These are phyloP conservation scores for Martes martes DNA, from an alignment of 2,113 vertebrate species.

Conservation along the genomic window DNA sequence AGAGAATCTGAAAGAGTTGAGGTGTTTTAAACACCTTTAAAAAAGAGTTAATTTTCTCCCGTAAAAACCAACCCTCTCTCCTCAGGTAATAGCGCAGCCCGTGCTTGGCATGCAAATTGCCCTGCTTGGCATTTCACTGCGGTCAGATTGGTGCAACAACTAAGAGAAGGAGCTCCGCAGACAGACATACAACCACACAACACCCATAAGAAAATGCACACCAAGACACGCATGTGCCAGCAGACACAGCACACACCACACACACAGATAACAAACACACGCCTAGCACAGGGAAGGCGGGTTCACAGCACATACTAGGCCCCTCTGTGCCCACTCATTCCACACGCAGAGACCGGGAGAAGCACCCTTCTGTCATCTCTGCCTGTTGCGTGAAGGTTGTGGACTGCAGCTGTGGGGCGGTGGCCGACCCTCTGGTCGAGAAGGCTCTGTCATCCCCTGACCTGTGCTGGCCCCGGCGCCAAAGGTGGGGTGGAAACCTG, in stretches of 20 bases:
- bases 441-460: not conserved
- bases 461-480: fast-evolving
- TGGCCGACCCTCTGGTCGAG: not conserved
- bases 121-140: not conserved
- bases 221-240: not conserved
- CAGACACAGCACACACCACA: not conserved
- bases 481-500: fast-evolving
- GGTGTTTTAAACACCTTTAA: conserved; percentile 35
- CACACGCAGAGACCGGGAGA: fast-evolving
- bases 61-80: conserved; percentile 9
- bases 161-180: not conserved
- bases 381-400: not conserved
- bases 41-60: conserved; percentile 8
- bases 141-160: fast-evolving
- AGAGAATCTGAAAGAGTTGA: not conserved
- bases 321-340: not conserved
- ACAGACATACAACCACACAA: not conserved
- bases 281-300: not conserved
- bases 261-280: not conserved
- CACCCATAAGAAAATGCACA: not conserved
- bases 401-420: not conserved
- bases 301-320: not conserved
- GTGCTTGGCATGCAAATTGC: not conserved
- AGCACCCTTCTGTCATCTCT: not conserved
- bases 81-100: conserved; percentile 42